A percentile compares a stretch with the other conserved stretches of the same genome.
These are phyloP conservation scores for Cladorhizidae sp. DNA, from an alignment of 37 sponge, comb jelly and placozoan genomes.

Conservation along the genomic window DNA sequence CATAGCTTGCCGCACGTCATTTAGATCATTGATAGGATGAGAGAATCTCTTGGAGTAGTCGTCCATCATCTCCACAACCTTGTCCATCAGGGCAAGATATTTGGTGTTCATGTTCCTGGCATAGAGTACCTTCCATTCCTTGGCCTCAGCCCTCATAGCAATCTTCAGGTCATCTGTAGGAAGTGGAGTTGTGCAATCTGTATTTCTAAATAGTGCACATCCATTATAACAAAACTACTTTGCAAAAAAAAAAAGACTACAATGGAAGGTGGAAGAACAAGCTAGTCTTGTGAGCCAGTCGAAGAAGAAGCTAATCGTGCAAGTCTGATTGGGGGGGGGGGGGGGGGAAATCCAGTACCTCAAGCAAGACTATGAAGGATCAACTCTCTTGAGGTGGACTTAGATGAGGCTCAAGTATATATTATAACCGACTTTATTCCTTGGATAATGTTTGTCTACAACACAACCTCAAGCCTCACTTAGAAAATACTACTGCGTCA, in stretches of 20 bases:
- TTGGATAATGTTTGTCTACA: no score
- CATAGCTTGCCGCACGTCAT: slow-evolving; percentile 94
- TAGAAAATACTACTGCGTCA: no score
- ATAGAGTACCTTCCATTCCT: slow-evolving; percentile 84
- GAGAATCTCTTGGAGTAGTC: slow-evolving; percentile 74
- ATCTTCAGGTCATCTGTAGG: slow-evolving; percentile 76
- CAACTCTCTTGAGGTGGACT: no score
- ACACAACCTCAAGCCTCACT: no score
- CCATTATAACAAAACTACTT: neutral
- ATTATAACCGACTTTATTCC: no score
- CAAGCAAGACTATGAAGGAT: no score
- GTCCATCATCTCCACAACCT: slow-evolving; percentile 82
- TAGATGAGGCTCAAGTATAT: no score
- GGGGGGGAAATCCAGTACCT: no score
- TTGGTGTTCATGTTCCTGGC: slow-evolving; percentile 84
- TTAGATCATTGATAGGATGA: slow-evolving; percentile 89
- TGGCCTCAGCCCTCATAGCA: slow-evolving; percentile 87
- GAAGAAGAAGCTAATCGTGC: no score
- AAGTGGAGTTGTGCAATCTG: slow-evolving; percentile 9
- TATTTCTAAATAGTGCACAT: neutral
- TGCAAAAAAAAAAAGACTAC: neutral
- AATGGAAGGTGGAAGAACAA: no score
- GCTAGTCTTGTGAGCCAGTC: no score
- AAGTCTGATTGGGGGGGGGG: no score
- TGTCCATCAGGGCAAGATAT: slow-evolving; percentile 73